Evolutionary conservation across 2,797 vertebrate genomes (phyloP).

Genomic region (Steatocranus sp.): DNA sequence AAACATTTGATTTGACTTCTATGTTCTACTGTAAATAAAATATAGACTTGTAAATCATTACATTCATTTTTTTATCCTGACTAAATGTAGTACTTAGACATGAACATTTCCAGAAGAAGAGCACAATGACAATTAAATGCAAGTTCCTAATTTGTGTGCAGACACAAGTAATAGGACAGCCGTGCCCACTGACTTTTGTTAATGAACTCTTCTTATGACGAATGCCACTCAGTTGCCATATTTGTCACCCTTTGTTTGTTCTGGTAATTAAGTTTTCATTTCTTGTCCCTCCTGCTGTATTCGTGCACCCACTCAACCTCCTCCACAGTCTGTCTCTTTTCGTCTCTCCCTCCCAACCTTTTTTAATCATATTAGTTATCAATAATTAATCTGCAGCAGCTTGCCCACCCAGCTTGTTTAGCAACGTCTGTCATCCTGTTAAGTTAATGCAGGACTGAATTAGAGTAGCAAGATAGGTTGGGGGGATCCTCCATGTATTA

Average conservation of each 20-base stretch:
- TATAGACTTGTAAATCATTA: neutral
- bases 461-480: neutral
- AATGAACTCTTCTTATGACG: neutral
- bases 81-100: neutral
- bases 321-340: slow-evolving; percentile 1
- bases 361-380: slow-evolving; percentile 47
- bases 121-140: neutral
- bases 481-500: neutral
- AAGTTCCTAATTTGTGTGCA: neutral
- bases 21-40: neutral
- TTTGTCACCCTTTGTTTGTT: slow-evolving; percentile 3
- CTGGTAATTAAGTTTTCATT: slow-evolving; percentile 19
- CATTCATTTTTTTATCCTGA: neutral
- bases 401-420: slow-evolving; percentile 28
- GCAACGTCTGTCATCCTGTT: slow-evolving; percentile 16
- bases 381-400: slow-evolving; percentile 64
- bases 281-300: neutral
- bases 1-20: neutral
- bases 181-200: neutral
- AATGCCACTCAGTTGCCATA: neutral
- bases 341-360: neutral
- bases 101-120: neutral
- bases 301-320: neutral
- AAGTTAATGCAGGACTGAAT: slow-evolving; percentile 15
- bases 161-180: neutral